Evolutionary conservation across 2,797 vertebrate genomes (phyloP).

Genomic region (Urophycis tenuis): DNA sequence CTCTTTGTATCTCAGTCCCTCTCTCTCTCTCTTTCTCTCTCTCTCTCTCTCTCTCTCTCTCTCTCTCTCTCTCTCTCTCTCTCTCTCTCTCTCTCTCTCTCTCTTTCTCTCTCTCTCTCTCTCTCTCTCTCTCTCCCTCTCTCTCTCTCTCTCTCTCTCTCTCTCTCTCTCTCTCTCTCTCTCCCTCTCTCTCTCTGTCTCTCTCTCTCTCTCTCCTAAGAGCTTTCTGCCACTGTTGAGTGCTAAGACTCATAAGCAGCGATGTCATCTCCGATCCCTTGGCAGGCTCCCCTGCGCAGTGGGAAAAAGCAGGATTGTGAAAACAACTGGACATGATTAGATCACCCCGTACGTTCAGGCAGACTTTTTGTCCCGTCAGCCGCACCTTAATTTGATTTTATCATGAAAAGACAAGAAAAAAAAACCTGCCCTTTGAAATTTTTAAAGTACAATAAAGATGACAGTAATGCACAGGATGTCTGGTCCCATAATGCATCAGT

Average conservation of each 20-base stretch:
- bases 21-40: slow-evolving; percentile 53
- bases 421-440: not conserved
- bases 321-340: slow-evolving; percentile 48
- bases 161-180: not conserved
- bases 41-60: slow-evolving; percentile 62
- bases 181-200: slow-evolving; percentile 33
- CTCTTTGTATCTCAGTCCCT: slow-evolving; percentile 40
- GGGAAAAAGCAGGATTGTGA: slow-evolving; percentile 21
- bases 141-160: too few species aligned
- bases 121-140: too few species aligned
- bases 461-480: not conserved
- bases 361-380: slow-evolving; percentile 35
- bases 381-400: slow-evolving; percentile 39
- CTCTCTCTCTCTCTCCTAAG: slow-evolving; percentile 64
- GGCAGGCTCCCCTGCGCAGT: slow-evolving; percentile 21
- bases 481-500: not conserved
- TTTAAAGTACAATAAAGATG: not conserved
- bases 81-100: slow-evolving; percentile 54
- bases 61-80: slow-evolving; percentile 56
- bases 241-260: slow-evolving; percentile 53
- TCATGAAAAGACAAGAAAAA: slow-evolving; percentile 3
- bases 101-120: slow-evolving; percentile 52
- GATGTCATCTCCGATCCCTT: slow-evolving; percentile 40
- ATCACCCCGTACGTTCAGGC: slow-evolving; percentile 43
- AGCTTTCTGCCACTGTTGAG: slow-evolving; percentile 43